phyloP scores from a whole-genome alignment of 2,797 vertebrate genomes.

The Discoglossus pictus region DNA sequence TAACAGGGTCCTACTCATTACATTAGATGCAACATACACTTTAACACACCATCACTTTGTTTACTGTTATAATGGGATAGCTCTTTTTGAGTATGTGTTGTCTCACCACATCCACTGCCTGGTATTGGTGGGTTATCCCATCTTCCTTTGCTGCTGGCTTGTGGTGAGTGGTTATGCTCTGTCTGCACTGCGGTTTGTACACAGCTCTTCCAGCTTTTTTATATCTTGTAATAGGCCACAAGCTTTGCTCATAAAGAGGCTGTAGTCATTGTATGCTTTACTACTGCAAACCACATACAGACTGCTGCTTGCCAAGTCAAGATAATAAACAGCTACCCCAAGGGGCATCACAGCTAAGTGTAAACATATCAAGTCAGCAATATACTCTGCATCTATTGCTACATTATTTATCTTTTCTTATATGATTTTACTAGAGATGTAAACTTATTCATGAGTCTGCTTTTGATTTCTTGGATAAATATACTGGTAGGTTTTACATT shows the following conservation, averaged over 20 bases:
- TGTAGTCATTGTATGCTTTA: slow-evolving; percentile 6
- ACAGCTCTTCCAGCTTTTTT: slow-evolving; percentile 35
- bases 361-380: too few relatives aligned
- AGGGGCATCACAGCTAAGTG: too few relatives aligned
- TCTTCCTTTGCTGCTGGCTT: slow-evolving; percentile 19
- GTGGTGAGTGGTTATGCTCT: slow-evolving; percentile 42
- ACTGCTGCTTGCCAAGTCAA: slow-evolving; percentile 5
- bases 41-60: too few relatives aligned
- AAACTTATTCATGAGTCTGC: too few relatives aligned
- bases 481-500: too few relatives aligned
- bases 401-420: too few relatives aligned
- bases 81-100: slow-evolving; percentile 18
- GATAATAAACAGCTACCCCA: slow-evolving; percentile 6
- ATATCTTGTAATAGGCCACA: slow-evolving; percentile 41
- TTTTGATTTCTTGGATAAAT: too few relatives aligned
- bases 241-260: slow-evolving; percentile 43
- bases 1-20: too few relatives aligned
- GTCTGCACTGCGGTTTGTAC: slow-evolving; percentile 41
- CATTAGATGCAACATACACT: too few relatives aligned
- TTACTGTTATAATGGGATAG: slow-evolving; percentile 31
- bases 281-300: slow-evolving; percentile 6
- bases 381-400: too few relatives aligned
- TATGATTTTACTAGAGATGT: too few relatives aligned
- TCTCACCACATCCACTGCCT: slow-evolving; percentile 34
- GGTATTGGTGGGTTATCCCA: slow-evolving; percentile 31